Evolutionary conservation across 2,888 invertebrate species (phyloP).

Genomic region (Drosophila maculinotata): DNA sequence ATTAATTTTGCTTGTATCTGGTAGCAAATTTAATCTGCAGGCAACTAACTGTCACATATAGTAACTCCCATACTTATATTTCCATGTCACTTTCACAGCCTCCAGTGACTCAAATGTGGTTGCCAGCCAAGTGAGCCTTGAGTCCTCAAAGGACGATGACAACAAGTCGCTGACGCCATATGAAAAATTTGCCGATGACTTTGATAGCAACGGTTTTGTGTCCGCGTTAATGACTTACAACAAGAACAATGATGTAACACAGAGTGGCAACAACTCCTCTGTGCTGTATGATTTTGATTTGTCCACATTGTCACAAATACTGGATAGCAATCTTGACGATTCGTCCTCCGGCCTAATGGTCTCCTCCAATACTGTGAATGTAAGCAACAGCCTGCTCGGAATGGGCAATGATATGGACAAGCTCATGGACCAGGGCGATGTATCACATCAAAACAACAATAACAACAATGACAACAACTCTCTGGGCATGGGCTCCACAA

Average conservation of each 20-base stretch:
- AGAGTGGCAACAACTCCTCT: slow-evolving; percentile 67
- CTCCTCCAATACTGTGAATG: slow-evolving; percentile 68
- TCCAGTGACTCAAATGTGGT: slow-evolving; percentile 61
- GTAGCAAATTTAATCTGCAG: too few species aligned
- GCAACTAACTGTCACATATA: not conserved
- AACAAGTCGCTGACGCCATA: slow-evolving; percentile 77
- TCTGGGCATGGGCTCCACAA: slow-evolving; percentile 42
- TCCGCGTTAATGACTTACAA: slow-evolving; percentile 76
- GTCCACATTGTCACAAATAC: slow-evolving; percentile 67
- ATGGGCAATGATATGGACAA: slow-evolving; percentile 78
- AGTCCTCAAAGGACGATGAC: slow-evolving; percentile 76
- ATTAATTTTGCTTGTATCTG: too few species aligned
- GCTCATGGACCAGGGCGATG: slow-evolving; percentile 66
- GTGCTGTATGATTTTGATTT: slow-evolving; percentile 73
- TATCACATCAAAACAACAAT: slow-evolving; percentile 64
- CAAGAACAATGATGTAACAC: slow-evolving; percentile 64
- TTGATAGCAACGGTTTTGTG: slow-evolving; percentile 83
- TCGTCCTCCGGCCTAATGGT: slow-evolving; percentile 54
- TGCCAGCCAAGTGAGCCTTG: slow-evolving; percentile 64
- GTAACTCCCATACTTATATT: not conserved
- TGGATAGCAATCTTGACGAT: slow-evolving; percentile 69
- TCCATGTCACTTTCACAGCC: slow-evolving; percentile 25
- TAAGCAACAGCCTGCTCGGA: slow-evolving; percentile 53
- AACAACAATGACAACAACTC: slow-evolving; percentile 43
- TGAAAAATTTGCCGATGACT: slow-evolving; percentile 82